Evolutionary conservation across 2,113 vertebrate species (phyloP), one percentile per base, ranked within the genome.

Genomic region (Solea solea): DNA sequence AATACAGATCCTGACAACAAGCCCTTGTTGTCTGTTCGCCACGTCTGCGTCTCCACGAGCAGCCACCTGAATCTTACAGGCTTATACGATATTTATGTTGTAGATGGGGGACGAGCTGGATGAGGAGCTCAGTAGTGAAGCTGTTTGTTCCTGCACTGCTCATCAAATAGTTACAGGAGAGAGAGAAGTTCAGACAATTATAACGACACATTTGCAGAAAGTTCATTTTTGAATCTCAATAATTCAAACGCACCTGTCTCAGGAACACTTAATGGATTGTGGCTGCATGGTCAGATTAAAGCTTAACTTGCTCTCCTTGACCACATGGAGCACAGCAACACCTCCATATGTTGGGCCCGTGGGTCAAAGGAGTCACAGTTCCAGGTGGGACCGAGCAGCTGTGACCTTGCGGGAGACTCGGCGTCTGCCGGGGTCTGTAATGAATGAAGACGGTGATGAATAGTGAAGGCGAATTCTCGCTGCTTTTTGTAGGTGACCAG

Each of bases 181-280:
- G 10, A 12, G 39, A 45, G 21, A 76, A 58, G 61, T 28, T 44
- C 49, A 61, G 1, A 63, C 74, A 62, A 72, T 67, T 6, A 27
- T n/a, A n/a, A n/a, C n/a, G n/a, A n/a, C n/a, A n/a, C n/a, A n/a
- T 76, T 68, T 72, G 28, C 13, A 45, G 56, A 56, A 40, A 57
- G 70, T 53, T 65, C 9, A 62, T 12, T 25, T 71, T 61, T 77
- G 56, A 27, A 73, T 80, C 79, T 89, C 63, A 89, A 85, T 89
- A 78, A 91, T 92, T 90, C 90, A 91, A 84, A 70, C 65, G 0
- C 78, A 89, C 88, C 81, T 91, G 88, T 75, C 78, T 21, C 77
- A 8, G 61, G 76, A 64, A 82, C 85, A 88, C 64, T 74, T 69
- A 13, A 73, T 69, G 61, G 76, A 85, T 84, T 86, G 69, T 16